Evolutionary conservation across 2,113 vertebrate genomes (phyloP).

Genomic region (Orycteropus afer): DNA sequence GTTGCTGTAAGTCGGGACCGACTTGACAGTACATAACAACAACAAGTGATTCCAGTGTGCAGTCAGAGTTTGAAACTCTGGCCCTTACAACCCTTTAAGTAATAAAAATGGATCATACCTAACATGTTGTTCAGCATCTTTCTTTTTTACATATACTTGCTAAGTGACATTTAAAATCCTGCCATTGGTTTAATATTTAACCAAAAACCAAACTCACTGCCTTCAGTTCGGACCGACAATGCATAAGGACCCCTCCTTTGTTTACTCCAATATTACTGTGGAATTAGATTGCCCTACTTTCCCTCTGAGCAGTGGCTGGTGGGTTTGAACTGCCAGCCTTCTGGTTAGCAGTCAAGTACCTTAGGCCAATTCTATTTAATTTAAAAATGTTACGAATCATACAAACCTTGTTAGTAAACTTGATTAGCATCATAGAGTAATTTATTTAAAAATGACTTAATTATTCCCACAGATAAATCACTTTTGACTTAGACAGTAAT

Average conservation of each 20-base stretch:
- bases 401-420: background rate
- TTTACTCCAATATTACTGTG: too few species aligned
- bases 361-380: background rate
- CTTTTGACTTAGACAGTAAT: constrained; percentile 11
- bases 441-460: constrained; percentile 11
- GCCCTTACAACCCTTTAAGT: background rate
- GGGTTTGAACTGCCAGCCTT: too few species aligned
- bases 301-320: too few species aligned
- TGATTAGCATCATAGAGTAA: background rate
- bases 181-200: constrained; percentile 19
- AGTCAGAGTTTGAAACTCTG: background rate
- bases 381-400: background rate
- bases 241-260: too few species aligned
- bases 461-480: background rate
- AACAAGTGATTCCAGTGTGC: background rate
- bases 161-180: constrained; percentile 17
- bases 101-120: background rate
- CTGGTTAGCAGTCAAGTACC: too few species aligned
- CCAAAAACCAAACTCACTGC: background rate
- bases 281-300: too few species aligned
- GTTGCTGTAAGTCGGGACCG: too few species aligned
- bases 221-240: too few species aligned
- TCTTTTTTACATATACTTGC: background rate
- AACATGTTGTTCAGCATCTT: background rate
- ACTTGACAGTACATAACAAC: too few species aligned